These are phyloP conservation scores for Ciconia stormi DNA, from an alignment of 2,113 vertebrate genomes.

Conservation along the genomic window DNA sequence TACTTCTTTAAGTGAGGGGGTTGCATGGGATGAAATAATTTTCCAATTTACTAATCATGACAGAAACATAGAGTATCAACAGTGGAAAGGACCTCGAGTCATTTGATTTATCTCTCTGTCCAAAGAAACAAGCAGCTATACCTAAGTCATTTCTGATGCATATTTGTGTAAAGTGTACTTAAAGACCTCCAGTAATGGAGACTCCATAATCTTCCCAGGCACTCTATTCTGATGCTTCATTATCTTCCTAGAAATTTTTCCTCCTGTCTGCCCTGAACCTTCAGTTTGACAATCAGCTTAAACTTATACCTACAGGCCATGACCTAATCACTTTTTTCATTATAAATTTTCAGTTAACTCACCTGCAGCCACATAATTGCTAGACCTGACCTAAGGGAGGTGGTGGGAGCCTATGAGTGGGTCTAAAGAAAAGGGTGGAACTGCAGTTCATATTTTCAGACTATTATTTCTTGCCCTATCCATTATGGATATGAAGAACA, in stretches of 20 bases:
- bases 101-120: slow-evolving; percentile 1
- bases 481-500: background rate
- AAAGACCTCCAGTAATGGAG: background rate
- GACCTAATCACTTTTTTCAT: slow-evolving; percentile 14
- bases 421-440: background rate
- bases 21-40: background rate
- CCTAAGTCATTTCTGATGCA: background rate
- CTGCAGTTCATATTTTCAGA: background rate
- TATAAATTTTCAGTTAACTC: background rate
- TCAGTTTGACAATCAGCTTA: slow-evolving; percentile 28
- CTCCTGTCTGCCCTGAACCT: background rate
- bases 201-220: background rate
- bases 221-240: slow-evolving; percentile 6
- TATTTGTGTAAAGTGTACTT: background rate
- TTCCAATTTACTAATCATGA: background rate
- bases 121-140: background rate
- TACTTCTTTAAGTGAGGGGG: background rate
- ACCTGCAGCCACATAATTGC: background rate
- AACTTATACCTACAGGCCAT: background rate
- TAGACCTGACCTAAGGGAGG: background rate
- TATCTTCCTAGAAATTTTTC: slow-evolving; percentile 7
- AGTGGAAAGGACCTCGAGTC: background rate
- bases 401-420: fast-evolving
- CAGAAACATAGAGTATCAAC: background rate
- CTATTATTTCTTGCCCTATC: background rate